A percentile compares a stretch with the other conserved stretches of the same genome.
phyloP scores from a whole-genome alignment of 2,797 vertebrate genomes.

The Parambassis ranga region DNA sequence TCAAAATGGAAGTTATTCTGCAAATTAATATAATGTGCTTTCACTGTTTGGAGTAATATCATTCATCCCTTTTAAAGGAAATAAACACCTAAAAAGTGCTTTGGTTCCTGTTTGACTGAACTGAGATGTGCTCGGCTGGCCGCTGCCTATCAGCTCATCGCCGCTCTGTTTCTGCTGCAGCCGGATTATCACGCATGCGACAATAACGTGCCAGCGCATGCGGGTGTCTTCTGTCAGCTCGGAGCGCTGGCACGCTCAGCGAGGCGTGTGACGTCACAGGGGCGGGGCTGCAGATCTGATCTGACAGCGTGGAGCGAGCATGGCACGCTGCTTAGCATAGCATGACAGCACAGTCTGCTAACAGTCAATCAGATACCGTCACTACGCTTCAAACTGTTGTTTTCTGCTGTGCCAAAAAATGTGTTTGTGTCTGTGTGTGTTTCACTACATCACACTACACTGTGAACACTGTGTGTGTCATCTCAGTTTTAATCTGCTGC shows the following conservation, averaged over 20 bases:
- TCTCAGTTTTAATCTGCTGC: too few relatives aligned
- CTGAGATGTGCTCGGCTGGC: too few relatives aligned
- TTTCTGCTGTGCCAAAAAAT: not conserved
- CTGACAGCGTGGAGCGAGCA: slow-evolving; percentile 1
- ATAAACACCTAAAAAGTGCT: too few relatives aligned
- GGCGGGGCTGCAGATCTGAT: slow-evolving; percentile 34
- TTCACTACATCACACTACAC: too few relatives aligned
- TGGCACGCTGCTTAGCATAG: not conserved
- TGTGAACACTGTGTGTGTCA: too few relatives aligned
- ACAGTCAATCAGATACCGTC: slow-evolving; percentile 32
- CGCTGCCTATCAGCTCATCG: slow-evolving; percentile 59
- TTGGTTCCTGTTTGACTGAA: too few relatives aligned
- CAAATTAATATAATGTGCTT: too few relatives aligned
- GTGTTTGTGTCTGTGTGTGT: not conserved
- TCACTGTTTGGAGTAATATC: too few relatives aligned
- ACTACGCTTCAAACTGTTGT: slow-evolving; percentile 9
- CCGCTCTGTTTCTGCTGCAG: slow-evolving; percentile 34
- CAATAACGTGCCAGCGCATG: slow-evolving; percentile 71
- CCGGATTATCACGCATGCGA: slow-evolving; percentile 56
- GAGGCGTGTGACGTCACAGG: slow-evolving; percentile 27
- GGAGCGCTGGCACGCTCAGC: slow-evolving; percentile 63
- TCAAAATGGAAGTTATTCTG: too few relatives aligned
- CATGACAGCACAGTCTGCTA: slow-evolving; percentile 21
- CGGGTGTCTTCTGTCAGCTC: slow-evolving; percentile 51
- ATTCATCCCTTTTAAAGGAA: too few relatives aligned